phyloP scores from a whole-genome alignment of 2,888 invertebrate genomes.

The Bombylius major region DNA sequence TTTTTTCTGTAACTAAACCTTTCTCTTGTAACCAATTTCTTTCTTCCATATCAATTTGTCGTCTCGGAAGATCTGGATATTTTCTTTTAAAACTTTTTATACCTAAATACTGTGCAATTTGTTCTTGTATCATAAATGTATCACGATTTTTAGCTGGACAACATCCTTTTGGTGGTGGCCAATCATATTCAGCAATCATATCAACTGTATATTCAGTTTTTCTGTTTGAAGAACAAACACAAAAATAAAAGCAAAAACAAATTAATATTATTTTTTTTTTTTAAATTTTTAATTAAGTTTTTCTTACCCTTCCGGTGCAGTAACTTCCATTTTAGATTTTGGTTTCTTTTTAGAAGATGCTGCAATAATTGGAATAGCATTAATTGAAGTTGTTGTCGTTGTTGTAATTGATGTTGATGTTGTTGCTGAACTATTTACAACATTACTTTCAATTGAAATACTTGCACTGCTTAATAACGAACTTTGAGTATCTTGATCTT shows the following conservation, averaged over 20 bases:
- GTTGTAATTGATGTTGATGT: neutral
- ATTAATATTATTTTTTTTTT: neutral
- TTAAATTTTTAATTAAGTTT: neutral
- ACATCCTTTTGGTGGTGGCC: slow-evolving; percentile 55
- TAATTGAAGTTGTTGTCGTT: neutral
- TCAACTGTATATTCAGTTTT: slow-evolving; percentile 61
- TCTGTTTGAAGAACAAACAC: slow-evolving; percentile 14
- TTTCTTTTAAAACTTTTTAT: slow-evolving; percentile 95
- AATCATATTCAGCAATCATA: slow-evolving; percentile 85
- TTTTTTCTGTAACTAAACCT: slow-evolving; percentile 73
- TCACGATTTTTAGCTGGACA: slow-evolving; percentile 47
- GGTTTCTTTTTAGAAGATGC: slow-evolving; percentile 49
- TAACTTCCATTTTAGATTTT: slow-evolving; percentile 40
- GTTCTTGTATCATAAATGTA: slow-evolving; percentile 91
- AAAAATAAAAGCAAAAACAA: neutral
- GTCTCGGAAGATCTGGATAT: slow-evolving; percentile 74
- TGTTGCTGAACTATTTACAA: slow-evolving; percentile 5
- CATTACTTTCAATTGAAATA: slow-evolving; percentile 22
- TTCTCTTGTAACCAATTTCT: slow-evolving; percentile 74
- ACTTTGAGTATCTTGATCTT: slow-evolving; percentile 65
- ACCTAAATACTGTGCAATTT: slow-evolving; percentile 85
- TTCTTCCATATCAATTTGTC: slow-evolving; percentile 82
- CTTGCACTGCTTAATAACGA: slow-evolving; percentile 58
- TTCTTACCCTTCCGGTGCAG: slow-evolving; percentile 36
- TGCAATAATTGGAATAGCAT: neutral